A percentile compares a stretch with the other conserved stretches of the same genome.
These are phyloP conservation scores for Lithophane socia DNA, from an alignment of 2,888 invertebrate genomes.

Conservation along the genomic window DNA sequence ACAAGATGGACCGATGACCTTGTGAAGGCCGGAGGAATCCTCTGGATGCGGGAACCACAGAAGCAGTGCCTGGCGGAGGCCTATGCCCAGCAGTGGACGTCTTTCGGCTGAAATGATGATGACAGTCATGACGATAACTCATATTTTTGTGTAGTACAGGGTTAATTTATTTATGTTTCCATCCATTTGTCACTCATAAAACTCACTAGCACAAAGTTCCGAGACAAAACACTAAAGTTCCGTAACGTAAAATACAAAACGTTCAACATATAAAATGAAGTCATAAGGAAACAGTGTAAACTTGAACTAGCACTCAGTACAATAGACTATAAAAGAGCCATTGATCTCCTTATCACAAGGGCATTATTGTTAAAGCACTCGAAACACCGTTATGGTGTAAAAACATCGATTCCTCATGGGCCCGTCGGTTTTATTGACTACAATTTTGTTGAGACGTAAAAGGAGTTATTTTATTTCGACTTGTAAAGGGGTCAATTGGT, in stretches of 20 bases:
- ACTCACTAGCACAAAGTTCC: too few species aligned
- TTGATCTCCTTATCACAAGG: slow-evolving; percentile 67
- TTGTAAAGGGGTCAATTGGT: slow-evolving; percentile 55
- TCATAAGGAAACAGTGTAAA: slow-evolving; percentile 60
- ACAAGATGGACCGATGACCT: too few species aligned
- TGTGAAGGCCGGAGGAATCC: too few species aligned
- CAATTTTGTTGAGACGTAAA: slow-evolving; percentile 45
- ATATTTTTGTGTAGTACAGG: too few species aligned
- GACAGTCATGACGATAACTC: too few species aligned
- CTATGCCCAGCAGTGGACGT: too few species aligned
- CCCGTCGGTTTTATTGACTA: slow-evolving; percentile 55
- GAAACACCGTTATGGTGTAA: slow-evolving; percentile 57
- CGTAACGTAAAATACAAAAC: slow-evolving; percentile 26
- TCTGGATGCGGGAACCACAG: too few species aligned
- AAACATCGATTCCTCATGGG: slow-evolving; percentile 58
- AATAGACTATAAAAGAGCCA: slow-evolving; percentile 61
- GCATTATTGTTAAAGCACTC: slow-evolving; percentile 56
- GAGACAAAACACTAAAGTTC: background rate
- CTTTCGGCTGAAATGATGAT: too few species aligned
- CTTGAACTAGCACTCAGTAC: slow-evolving; percentile 56
- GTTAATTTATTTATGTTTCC: too few species aligned
- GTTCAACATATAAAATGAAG: slow-evolving; percentile 56
- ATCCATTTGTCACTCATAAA: too few species aligned
- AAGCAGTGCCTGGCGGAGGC: too few species aligned
- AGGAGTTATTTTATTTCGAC: slow-evolving; percentile 53